Conservation (phyloP, 92 coral and sea anemone genomes). For the Actinernus sp. region DNA sequence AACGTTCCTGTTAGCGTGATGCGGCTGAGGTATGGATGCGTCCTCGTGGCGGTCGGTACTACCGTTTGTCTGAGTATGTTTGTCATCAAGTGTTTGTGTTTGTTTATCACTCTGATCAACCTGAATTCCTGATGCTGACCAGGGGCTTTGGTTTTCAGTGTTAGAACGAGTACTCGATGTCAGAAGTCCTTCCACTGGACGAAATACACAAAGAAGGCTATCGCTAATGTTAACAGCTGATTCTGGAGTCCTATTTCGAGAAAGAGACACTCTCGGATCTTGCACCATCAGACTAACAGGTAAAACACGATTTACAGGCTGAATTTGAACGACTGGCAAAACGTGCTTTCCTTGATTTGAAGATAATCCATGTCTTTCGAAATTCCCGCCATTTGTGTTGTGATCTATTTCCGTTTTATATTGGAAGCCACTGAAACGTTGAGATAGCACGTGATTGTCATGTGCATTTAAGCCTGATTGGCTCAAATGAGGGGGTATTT, state of each 20-base stretch:
- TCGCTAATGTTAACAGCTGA: not conserved
- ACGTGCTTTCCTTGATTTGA: not conserved
- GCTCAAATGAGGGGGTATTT: not conserved
- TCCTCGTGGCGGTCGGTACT: too few species aligned
- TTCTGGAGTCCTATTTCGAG: not conserved
- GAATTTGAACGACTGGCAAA: not conserved
- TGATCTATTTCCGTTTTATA: not conserved
- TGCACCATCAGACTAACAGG: not conserved
- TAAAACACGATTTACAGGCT: not conserved
- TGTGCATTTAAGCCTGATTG: not conserved
- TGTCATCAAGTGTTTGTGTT: conserved; percentile 52
- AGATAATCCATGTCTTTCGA: not conserved
- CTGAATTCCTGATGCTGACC: too few species aligned
- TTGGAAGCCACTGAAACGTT: not conserved
- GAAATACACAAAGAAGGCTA: not conserved
- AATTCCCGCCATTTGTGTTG: not conserved
- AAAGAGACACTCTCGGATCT: not conserved
- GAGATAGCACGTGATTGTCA: not conserved
- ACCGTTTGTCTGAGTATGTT: conserved; percentile 22
- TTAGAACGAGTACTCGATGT: not conserved
- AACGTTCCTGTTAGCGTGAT: too few species aligned
- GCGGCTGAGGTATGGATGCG: too few species aligned
- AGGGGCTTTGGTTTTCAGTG: not conserved
- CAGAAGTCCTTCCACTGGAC: not conserved
- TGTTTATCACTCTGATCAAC: conserved; percentile 54